Evolutionary conservation across 2,797 vertebrate species (phyloP).

Genomic region (Paguma larvata): DNA sequence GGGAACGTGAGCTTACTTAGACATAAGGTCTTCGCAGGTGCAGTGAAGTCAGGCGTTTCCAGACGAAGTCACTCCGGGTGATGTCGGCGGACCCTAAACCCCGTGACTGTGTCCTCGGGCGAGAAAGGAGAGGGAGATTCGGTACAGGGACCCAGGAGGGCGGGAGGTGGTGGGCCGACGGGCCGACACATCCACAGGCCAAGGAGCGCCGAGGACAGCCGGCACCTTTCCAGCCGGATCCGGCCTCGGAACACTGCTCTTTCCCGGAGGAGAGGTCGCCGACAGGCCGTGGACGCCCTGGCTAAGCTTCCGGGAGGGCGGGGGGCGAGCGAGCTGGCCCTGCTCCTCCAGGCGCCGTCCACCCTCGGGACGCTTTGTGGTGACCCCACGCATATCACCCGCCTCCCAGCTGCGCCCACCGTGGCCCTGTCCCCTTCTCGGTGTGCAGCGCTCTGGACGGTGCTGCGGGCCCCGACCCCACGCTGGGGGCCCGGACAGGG

Average conservation of each 20-base stretch:
- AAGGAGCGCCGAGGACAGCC: accelerated
- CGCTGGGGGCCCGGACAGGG: background rate
- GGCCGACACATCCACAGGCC: accelerated
- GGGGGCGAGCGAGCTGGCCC: accelerated
- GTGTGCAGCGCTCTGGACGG: accelerated
- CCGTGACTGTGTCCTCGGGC: background rate
- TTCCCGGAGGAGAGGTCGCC: accelerated
- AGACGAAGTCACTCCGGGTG: background rate
- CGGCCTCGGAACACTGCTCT: background rate
- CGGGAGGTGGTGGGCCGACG: accelerated
- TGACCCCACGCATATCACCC: accelerated
- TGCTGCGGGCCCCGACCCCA: background rate
- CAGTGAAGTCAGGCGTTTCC: background rate
- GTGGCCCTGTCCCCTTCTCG: background rate
- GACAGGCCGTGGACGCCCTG: accelerated
- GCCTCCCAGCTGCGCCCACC: accelerated
- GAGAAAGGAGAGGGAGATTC: background rate
- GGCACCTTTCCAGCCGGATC: accelerated
- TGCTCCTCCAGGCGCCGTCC: accelerated
- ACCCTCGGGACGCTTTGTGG: accelerated
- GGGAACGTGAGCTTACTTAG: background rate
- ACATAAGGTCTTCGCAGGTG: background rate
- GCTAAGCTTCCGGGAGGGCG: background rate
- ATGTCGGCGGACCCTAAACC: background rate
- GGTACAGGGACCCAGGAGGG: accelerated